phyloP scores from a whole-genome alignment of 2,888 invertebrate genomes.

The Halictus ligatus region DNA sequence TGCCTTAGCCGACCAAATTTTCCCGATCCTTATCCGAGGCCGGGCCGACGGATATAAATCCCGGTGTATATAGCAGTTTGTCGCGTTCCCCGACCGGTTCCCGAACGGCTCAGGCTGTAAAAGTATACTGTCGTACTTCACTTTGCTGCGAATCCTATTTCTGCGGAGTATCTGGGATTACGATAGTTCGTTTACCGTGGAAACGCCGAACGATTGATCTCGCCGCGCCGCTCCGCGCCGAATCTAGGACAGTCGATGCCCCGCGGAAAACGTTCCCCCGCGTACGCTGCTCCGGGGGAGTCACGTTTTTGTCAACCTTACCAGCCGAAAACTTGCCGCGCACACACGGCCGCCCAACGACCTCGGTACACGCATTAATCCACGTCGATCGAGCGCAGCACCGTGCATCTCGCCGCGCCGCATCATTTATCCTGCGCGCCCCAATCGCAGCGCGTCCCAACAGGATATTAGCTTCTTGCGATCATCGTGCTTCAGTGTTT shows the following conservation, averaged over 20 bases:
- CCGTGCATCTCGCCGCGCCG: neutral
- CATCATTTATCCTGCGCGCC: conserved; percentile 34
- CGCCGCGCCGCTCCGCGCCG: neutral
- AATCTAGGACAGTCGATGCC: conserved; percentile 26
- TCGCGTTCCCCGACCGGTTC: conserved; percentile 29
- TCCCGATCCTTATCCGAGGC: conserved; percentile 41
- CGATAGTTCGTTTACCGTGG: conserved; percentile 49
- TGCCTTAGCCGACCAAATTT: conserved; percentile 8
- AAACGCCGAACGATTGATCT: conserved; percentile 49
- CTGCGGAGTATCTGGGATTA: conserved; percentile 52
- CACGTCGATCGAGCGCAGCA: conserved; percentile 56
- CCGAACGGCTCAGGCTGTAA: conserved; percentile 34
- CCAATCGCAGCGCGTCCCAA: neutral
- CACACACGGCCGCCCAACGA: neutral
- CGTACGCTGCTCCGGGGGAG: conserved; percentile 17
- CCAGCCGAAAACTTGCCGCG: conserved; percentile 15
- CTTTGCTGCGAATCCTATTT: conserved; percentile 55
- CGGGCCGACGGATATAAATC: conserved; percentile 27
- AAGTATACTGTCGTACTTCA: conserved; percentile 40
- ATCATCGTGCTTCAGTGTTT: neutral
- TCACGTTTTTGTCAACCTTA: conserved; percentile 12
- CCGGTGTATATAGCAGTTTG: conserved; percentile 43
- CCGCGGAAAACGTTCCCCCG: conserved; percentile 20
- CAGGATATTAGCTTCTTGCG: conserved; percentile 20
- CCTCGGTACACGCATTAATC: conserved; percentile 60